Base-by-base conservation (phyloP, 1,140 invertebrate genomes). In the Teleogryllus occipitalis region DNA sequence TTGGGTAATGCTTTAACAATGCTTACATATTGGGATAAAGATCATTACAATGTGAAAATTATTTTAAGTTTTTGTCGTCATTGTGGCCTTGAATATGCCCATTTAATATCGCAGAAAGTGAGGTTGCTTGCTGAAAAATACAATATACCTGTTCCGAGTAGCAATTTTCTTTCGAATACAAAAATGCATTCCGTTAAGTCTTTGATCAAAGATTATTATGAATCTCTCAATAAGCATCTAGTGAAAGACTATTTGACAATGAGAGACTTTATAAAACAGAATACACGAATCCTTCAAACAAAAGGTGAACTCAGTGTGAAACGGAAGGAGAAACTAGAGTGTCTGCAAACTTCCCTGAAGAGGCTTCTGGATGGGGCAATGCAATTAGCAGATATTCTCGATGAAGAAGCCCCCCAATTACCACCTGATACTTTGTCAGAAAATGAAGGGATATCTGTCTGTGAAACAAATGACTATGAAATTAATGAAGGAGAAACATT, bases 61-160 rank as follows among this genome's bases (percentile, higher is more conserved):
- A 91, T 99, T 76, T 87, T 97, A 14, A 97, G 95, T 78, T 99
- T 99, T 85, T 98, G 97, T 86, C 94, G 94, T 81, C 95, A 98
- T 84, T 98, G 96, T 87, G 97, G 97, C 1, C 96, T 98, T 87
- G 97, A 98, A 87, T 98, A 97, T 88, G 96, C 96, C 65, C 96
- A 93, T 18, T 87, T 96, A 21, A 88, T 95, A 22, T 93, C 93
- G 0, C 89, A 89, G 80, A 89, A 87, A 83, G 89, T 93, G 75
- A 86, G 89, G 72, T 85, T 89, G 77, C 83, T 92, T 47, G 88
- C 91, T 0, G 87, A 88, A 84, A 92, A 94, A 85, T 87, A 89
- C 77, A 86, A 87, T 80, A 82, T 91, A 0, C 80, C 87, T 21
- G 87, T 95, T 80, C 93, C 94, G 76, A 90, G 90, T 81, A 95